phyloP scores from a whole-genome alignment of 2,113 vertebrate genomes.

The Callithrix jacchus region DNA sequence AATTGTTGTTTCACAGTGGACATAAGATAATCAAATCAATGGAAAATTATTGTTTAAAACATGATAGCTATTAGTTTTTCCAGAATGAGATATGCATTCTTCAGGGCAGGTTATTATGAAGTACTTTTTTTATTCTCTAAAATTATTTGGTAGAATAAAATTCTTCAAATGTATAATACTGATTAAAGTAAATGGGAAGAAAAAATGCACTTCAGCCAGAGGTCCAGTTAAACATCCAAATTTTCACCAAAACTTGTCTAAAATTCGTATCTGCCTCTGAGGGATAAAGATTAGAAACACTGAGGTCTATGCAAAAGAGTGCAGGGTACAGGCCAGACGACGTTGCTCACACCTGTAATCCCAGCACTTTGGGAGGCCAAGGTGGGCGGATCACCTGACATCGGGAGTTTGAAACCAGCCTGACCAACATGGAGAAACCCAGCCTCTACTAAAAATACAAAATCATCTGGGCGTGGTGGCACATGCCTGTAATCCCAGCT shows the following conservation, averaged over 20 bases:
- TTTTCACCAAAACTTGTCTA: not conserved
- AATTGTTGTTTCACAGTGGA: not conserved
- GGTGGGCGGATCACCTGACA: not conserved
- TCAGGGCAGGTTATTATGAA: not conserved
- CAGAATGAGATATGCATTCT: not conserved
- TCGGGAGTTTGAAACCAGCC: not conserved
- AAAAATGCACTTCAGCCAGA: not conserved
- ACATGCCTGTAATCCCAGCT: too few species aligned
- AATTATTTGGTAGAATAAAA: slow-evolving; percentile 46
- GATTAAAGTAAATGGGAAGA: not conserved
- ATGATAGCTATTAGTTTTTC: not conserved
- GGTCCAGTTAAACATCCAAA: slow-evolving; percentile 37
- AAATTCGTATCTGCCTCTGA: slow-evolving; percentile 12
- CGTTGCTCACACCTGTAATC: not conserved
- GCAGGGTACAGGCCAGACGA: not conserved
- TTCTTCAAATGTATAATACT: slow-evolving; percentile 30
- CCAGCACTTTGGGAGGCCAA: not conserved
- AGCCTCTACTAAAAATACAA: too few species aligned
- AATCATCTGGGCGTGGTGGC: too few species aligned
- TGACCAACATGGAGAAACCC: not conserved
- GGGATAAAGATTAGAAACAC: not conserved
- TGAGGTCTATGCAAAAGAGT: not conserved
- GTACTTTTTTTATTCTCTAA: slow-evolving; percentile 8
- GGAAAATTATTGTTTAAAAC: slow-evolving; percentile 42
- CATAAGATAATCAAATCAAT: slow-evolving; percentile 2